These are phyloP conservation scores for Goniozus legneri DNA, from an alignment of 1,140 invertebrate species.

Conservation along the genomic window DNA sequence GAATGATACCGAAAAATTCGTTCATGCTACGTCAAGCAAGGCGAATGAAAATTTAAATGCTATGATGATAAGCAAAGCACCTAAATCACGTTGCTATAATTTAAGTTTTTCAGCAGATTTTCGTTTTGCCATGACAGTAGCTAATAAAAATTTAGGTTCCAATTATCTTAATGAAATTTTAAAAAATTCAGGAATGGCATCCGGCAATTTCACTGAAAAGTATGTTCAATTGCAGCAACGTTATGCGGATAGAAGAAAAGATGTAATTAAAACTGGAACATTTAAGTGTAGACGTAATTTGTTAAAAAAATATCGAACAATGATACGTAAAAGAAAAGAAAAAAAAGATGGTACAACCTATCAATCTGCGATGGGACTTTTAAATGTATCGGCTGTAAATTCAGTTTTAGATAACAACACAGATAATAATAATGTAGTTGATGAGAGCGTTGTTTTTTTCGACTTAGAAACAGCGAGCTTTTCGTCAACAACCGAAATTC, in stretches of 20 bases:
- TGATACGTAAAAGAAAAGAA: slow-evolving; percentile 7
- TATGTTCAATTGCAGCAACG: neutral
- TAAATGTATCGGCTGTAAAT: slow-evolving; percentile 9
- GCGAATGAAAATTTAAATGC: slow-evolving; percentile 19
- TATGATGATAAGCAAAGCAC: slow-evolving; percentile 14
- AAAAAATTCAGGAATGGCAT: slow-evolving; percentile 1
- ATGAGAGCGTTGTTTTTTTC: slow-evolving; percentile 1
- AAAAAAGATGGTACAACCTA: neutral
- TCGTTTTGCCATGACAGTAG: slow-evolving; percentile 10
- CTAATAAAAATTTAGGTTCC: slow-evolving; percentile 21
- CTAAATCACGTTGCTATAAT: slow-evolving; percentile 13
- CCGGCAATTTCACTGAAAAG: neutral
- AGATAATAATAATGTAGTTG: neutral
- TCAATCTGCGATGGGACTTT: slow-evolving; percentile 11
- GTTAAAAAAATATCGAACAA: neutral
- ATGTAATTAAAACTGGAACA: neutral
- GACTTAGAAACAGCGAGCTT: slow-evolving; percentile 10
- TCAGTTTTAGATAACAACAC: neutral
- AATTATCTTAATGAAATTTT: slow-evolving; percentile 6
- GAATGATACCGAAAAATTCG: slow-evolving; percentile 11
- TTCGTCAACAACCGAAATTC: slow-evolving; percentile 8
- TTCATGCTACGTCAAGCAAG: slow-evolving; percentile 14
- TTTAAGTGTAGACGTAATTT: slow-evolving; percentile 4
- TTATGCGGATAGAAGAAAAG: neutral
- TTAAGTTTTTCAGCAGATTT: slow-evolving; percentile 10